Evolutionary conservation across 2,113 vertebrate species (phyloP).

Genomic region (Oxygymnocypris stewartii): DNA sequence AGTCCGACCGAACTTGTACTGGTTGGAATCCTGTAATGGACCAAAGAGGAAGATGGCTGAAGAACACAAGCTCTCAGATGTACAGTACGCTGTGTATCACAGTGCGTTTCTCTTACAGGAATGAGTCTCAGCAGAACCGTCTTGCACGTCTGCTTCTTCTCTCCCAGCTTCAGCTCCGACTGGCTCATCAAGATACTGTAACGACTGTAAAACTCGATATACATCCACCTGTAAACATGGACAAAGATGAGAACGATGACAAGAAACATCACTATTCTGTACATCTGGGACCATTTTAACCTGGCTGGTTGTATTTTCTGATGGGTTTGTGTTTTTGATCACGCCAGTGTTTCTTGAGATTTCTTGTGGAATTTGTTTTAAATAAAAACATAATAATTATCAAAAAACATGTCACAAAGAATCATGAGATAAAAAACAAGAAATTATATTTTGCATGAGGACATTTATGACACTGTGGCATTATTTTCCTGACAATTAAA

Average conservation of each 20-base stretch:
- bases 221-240: slow-evolving; percentile 86
- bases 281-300: background rate
- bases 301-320: background rate
- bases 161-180: slow-evolving; percentile 76
- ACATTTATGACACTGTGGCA: background rate
- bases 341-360: background rate
- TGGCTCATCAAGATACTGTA: slow-evolving; percentile 94
- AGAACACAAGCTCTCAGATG: background rate
- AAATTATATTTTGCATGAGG: background rate
- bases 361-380: background rate
- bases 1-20: slow-evolving; percentile 93
- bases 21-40: slow-evolving; percentile 84
- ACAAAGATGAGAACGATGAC: background rate
- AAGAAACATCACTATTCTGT: background rate
- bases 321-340: background rate
- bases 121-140: slow-evolving; percentile 86
- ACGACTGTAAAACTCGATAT: slow-evolving; percentile 95
- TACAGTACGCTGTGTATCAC: background rate
- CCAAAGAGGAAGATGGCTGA: background rate
- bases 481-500: background rate
- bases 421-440: background rate
- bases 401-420: background rate
- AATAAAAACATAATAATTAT: background rate
- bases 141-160: slow-evolving; percentile 92
- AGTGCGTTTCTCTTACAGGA: slow-evolving; percentile 74